These are phyloP conservation scores for Bombus breviceps DNA, from an alignment of 1,140 invertebrate species.

Conservation along the genomic window DNA sequence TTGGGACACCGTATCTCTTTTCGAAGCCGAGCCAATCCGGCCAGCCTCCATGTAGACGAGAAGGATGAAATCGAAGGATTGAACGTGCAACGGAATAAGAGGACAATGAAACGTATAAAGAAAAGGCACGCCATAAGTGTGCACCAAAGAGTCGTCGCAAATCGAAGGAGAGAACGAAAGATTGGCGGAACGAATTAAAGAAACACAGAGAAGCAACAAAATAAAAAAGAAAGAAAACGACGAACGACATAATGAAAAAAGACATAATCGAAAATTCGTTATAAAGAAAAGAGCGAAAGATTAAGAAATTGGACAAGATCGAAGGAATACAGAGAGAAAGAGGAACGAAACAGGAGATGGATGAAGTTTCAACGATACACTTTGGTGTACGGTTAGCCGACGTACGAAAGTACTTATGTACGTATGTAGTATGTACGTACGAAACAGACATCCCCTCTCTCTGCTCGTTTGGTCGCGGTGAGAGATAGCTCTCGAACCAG, in stretches of 20 bases:
- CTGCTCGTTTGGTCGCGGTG: constrained; percentile 35
- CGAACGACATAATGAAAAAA: not conserved
- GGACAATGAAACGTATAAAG: not conserved
- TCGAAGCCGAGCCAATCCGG: constrained; percentile 16
- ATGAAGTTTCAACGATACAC: constrained; percentile 28
- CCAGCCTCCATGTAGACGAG: constrained; percentile 27
- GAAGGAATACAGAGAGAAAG: not conserved
- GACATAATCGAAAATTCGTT: not conserved
- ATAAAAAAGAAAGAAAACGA: not conserved
- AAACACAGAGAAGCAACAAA: not conserved
- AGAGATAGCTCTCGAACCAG: constrained; percentile 69
- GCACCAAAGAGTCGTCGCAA: too few species aligned
- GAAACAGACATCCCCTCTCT: constrained; percentile 24
- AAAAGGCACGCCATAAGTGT: not conserved
- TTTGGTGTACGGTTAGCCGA: constrained; percentile 20
- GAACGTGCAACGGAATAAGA: constrained; percentile 2
- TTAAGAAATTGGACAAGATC: not conserved
- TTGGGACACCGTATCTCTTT: constrained; percentile 74
- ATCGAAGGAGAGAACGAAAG: too few species aligned
- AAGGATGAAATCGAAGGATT: not conserved
- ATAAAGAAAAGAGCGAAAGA: not conserved
- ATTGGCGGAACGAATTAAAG: not conserved
- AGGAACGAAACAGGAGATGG: not conserved
- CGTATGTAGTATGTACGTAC: constrained; percentile 16
- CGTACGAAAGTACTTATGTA: not conserved